phyloP scores from a whole-genome alignment of 2,113 vertebrate genomes.

The Embiotoca jacksoni region DNA sequence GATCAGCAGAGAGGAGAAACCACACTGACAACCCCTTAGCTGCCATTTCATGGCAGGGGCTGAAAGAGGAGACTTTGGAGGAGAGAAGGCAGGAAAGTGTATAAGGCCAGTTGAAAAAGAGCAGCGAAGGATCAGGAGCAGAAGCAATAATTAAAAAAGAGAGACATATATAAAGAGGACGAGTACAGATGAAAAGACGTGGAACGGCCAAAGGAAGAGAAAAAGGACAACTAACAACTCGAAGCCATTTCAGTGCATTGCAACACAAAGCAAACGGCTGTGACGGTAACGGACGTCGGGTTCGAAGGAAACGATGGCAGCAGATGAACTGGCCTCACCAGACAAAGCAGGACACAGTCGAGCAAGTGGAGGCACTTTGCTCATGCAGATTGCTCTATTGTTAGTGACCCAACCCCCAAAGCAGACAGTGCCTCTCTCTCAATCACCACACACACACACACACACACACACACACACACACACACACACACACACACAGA shows the following conservation, averaged over 20 bases:
- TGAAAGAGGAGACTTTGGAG: constrained; percentile 68
- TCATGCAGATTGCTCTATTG: constrained; percentile 60
- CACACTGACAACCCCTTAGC: constrained; percentile 80
- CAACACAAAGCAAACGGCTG: constrained; percentile 61
- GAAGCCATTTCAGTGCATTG: constrained; percentile 58
- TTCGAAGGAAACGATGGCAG: constrained; percentile 34
- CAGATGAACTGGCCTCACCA: constrained; percentile 26
- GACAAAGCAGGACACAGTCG: constrained; percentile 45
- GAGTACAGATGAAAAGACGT: constrained; percentile 11
- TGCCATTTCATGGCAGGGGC: constrained; percentile 78
- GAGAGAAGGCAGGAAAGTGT: constrained; percentile 38
- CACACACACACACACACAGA: background rate
- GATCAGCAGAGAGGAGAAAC: constrained; percentile 81
- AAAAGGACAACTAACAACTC: constrained; percentile 36
- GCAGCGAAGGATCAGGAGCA: constrained; percentile 24
- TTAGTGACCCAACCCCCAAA: constrained; percentile 53
- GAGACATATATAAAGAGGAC: constrained; percentile 37
- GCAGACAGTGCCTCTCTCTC: background rate
- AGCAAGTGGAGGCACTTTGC: constrained; percentile 25
- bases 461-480: constrained; percentile 38
- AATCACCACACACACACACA: constrained; percentile 2
- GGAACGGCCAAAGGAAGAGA: constrained; percentile 47
- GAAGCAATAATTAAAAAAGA: constrained; percentile 44
- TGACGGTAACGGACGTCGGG: constrained; percentile 49
- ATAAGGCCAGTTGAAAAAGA: constrained; percentile 40